phyloP scores from a whole-genome alignment of 2,113 vertebrate genomes.

The Alexandromys fortis region DNA sequence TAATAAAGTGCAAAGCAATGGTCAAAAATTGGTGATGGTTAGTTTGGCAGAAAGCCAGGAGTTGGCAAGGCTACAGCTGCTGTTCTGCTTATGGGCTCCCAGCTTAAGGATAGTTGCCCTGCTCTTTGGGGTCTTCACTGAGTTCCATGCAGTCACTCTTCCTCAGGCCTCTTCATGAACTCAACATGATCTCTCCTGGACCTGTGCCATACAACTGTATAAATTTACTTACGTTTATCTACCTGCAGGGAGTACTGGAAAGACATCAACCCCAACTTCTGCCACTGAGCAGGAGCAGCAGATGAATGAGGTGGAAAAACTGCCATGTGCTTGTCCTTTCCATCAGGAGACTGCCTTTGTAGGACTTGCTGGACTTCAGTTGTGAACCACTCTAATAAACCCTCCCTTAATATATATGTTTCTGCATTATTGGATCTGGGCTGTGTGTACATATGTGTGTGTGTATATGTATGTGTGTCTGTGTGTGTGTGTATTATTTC shows the following conservation, averaged over 20 bases:
- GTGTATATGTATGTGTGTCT: too few species aligned
- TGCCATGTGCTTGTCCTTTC: too few species aligned
- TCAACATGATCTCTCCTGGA: not conserved
- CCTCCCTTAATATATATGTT: too few species aligned
- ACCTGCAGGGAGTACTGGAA: slow-evolving; percentile 90
- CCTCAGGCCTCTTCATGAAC: not conserved
- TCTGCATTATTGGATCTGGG: too few species aligned
- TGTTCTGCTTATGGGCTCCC: not conserved
- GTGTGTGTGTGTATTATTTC: too few species aligned
- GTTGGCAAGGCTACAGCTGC: not conserved
- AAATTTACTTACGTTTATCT: not conserved
- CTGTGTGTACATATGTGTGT: too few species aligned
- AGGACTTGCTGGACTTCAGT: too few species aligned
- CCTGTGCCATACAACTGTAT: not conserved
- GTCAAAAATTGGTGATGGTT: not conserved
- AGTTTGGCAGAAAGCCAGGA: not conserved
- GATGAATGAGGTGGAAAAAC: slow-evolving; percentile 90
- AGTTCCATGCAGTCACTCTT: not conserved
- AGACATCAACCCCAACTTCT: slow-evolving; percentile 92
- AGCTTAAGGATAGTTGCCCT: not conserved
- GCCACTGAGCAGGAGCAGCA: slow-evolving; percentile 87
- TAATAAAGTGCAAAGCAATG: not conserved
- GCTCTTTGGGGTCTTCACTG: not conserved
- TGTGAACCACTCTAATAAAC: too few species aligned
- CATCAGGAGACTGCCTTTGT: too few species aligned